These are phyloP conservation scores for Nipponacmea schrenckii DNA, from an alignment of 2,888 invertebrate genomes.

Conservation along the genomic window DNA sequence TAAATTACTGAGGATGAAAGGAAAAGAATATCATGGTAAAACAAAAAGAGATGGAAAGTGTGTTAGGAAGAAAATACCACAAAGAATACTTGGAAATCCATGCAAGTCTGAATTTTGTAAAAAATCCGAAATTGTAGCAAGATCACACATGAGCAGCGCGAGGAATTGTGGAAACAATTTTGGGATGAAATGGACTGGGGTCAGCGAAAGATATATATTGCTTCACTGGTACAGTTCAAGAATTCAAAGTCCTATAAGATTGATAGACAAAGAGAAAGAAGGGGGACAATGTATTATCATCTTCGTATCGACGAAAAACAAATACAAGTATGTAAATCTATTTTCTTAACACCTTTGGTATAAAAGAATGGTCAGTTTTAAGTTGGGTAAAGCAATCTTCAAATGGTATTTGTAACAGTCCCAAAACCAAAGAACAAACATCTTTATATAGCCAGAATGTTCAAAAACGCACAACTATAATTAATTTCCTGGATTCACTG, in stretches of 20 bases:
- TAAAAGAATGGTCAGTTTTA: conserved; percentile 2
- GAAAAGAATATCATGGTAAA: conserved; percentile 9
- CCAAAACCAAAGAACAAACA: background rate
- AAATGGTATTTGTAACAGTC: background rate
- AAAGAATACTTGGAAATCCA: too few relatives aligned
- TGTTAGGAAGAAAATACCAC: too few relatives aligned
- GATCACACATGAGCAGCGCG: background rate
- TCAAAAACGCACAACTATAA: background rate
- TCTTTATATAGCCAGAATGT: background rate
- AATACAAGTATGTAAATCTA: conserved; percentile 4
- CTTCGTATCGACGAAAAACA: background rate
- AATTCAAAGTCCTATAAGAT: background rate
- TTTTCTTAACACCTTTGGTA: conserved; percentile 7
- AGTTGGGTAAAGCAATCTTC: conserved; percentile 3
- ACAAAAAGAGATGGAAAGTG: background rate
- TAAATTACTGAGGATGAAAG: conserved; percentile 3
- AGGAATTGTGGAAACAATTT: background rate
- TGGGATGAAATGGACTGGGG: conserved; percentile 6
- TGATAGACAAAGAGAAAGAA: background rate
- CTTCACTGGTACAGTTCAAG: background rate
- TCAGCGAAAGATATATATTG: conserved; percentile 9
- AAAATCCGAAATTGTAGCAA: background rate
- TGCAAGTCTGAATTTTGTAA: too few relatives aligned
- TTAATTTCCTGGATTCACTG: conserved; percentile 3
- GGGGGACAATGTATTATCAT: background rate